Conservation (phyloP, 2,113 vertebrate genomes). For the Hippocampus mohnikei region DNA sequence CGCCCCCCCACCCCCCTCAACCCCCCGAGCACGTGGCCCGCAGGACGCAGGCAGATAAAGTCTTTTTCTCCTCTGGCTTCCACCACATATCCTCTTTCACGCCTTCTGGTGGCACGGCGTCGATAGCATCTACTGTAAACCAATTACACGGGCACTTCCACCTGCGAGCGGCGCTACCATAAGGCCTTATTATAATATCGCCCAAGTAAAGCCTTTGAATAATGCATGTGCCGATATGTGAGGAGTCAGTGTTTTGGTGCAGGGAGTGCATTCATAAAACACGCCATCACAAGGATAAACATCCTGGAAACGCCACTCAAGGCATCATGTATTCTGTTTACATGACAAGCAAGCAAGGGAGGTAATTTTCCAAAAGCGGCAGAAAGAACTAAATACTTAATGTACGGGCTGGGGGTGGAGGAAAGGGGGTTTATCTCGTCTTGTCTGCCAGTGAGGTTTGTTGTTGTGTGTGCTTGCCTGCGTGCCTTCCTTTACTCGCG, state of each 20-base stretch:
- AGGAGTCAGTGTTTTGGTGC: slow-evolving; percentile 62
- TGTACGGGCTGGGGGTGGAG: slow-evolving; percentile 38
- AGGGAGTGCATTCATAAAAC: slow-evolving; percentile 63
- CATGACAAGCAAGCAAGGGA: slow-evolving; percentile 70
- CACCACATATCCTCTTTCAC: slow-evolving; percentile 61
- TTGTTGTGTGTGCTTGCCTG: slow-evolving; percentile 48
- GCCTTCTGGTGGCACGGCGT: slow-evolving; percentile 61
- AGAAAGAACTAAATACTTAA: slow-evolving; percentile 75
- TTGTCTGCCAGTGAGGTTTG: slow-evolving; percentile 59
- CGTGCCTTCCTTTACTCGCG: slow-evolving; percentile 53
- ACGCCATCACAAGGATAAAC: slow-evolving; percentile 71
- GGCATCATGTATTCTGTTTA: slow-evolving; percentile 77
- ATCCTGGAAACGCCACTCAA: slow-evolving; percentile 71
- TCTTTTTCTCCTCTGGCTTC: slow-evolving; percentile 26
- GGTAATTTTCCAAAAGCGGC: slow-evolving; percentile 72
- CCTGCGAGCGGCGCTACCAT: slow-evolving; percentile 51
- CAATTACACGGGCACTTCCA: slow-evolving; percentile 74
- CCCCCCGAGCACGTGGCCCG: slow-evolving; percentile 27
- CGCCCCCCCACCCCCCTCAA: slow-evolving; percentile 7
- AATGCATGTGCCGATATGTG: slow-evolving; percentile 73
- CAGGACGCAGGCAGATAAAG: slow-evolving; percentile 55
- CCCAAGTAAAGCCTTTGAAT: slow-evolving; percentile 74
- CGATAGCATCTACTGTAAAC: slow-evolving; percentile 76
- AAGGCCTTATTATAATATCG: slow-evolving; percentile 74
- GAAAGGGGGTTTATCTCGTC: slow-evolving; percentile 53